Evolutionary conservation across 2,888 invertebrate species (phyloP).

Genomic region (Brenthis ino): DNA sequence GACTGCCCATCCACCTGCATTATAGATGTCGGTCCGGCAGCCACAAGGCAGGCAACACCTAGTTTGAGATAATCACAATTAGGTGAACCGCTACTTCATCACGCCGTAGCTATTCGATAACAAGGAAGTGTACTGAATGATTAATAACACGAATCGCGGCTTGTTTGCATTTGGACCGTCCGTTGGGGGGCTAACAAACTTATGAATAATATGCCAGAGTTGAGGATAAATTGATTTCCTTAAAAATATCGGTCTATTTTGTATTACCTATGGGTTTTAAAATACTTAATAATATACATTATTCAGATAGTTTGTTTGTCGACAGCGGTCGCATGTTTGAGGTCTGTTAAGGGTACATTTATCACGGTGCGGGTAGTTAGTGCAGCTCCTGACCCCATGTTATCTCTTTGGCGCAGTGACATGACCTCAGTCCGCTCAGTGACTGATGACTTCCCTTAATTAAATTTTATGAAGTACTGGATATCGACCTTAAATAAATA

Average conservation of each 20-base stretch:
- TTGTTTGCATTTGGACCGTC: slow-evolving; percentile 72
- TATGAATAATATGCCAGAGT: slow-evolving; percentile 74
- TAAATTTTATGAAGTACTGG: slow-evolving; percentile 70
- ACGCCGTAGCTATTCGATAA: slow-evolving; percentile 70
- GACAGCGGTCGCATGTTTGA: slow-evolving; percentile 74
- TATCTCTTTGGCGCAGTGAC: slow-evolving; percentile 76
- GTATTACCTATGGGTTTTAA: slow-evolving; percentile 48
- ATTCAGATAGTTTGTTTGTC: slow-evolving; percentile 66
- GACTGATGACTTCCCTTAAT: slow-evolving; percentile 80
- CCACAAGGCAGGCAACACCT: slow-evolving; percentile 53
- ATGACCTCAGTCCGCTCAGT: slow-evolving; percentile 62
- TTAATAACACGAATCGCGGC: slow-evolving; percentile 70
- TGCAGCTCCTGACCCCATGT: slow-evolving; percentile 77
- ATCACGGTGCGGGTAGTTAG: slow-evolving; percentile 67
- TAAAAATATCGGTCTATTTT: slow-evolving; percentile 45
- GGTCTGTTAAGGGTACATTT: slow-evolving; percentile 76
- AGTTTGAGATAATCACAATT: slow-evolving; percentile 72
- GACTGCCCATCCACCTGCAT: slow-evolving; percentile 48
- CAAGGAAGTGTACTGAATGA: slow-evolving; percentile 68
- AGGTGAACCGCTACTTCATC: slow-evolving; percentile 71
- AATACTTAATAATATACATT: slow-evolving; percentile 65
- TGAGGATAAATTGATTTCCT: slow-evolving; percentile 63
- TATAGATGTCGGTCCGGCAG: slow-evolving; percentile 59
- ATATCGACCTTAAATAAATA: slow-evolving; percentile 30
- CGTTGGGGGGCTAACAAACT: slow-evolving; percentile 66